Conservation (phyloP, 2,113 vertebrate genomes). For the Dolichallabes microphthalmus region DNA sequence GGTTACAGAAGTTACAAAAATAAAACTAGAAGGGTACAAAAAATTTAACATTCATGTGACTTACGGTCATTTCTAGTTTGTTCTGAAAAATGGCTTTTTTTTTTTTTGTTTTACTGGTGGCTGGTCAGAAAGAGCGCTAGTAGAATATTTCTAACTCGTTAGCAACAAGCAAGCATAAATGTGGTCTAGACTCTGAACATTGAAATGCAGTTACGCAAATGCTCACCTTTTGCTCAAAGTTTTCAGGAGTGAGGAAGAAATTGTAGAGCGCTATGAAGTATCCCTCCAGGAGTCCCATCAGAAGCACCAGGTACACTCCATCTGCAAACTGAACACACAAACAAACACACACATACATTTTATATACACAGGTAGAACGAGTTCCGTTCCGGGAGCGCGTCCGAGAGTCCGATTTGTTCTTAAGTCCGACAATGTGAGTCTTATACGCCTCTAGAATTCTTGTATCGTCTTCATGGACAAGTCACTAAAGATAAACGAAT, state of each 20-base stretch:
- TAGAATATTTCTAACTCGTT: not conserved
- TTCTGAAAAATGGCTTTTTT: not conserved
- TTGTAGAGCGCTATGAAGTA: slow-evolving; percentile 96
- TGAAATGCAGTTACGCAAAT: not conserved
- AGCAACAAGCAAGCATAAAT: not conserved
- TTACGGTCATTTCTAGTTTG: not conserved
- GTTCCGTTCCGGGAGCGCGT: no score
- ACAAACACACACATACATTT: not conserved
- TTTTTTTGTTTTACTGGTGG: no score
- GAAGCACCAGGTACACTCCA: slow-evolving; percentile 92
- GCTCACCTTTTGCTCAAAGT: slow-evolving; percentile 88
- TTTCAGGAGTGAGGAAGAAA: slow-evolving; percentile 97
- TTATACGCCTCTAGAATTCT: no score
- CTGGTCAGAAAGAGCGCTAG: not conserved
- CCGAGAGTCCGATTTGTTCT: no score
- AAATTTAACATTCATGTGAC: not conserved
- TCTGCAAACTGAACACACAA: slow-evolving; percentile 87
- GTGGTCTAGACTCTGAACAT: not conserved
- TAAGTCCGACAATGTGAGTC: no score
- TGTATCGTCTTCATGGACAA: no score
- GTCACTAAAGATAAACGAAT: not conserved
- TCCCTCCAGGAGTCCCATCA: slow-evolving; percentile 95
- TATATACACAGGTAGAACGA: no score
- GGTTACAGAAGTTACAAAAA: no score
- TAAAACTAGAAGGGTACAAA: no score